Evolutionary conservation across 2,113 vertebrate species (phyloP).

Genomic region (Trichomycterus rosablanca): DNA sequence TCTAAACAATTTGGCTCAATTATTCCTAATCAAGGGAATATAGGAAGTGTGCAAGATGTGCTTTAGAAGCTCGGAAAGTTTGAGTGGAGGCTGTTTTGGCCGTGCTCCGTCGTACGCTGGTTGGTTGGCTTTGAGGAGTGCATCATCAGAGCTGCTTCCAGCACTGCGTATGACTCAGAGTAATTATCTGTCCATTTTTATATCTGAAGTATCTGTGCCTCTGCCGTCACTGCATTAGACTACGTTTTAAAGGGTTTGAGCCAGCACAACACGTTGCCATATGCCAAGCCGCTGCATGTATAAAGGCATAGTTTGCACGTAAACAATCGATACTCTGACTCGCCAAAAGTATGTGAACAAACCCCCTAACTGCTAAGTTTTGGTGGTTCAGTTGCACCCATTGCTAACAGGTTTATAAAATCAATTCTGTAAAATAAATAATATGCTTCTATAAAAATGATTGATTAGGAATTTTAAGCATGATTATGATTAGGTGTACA

Average conservation of each 20-base stretch:
- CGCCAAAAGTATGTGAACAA: no score
- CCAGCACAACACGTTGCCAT: no score
- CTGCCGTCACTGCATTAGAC: conserved; percentile 36
- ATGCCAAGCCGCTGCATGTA: no score
- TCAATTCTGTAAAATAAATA: no score
- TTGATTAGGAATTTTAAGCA: no score
- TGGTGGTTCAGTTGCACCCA: no score
- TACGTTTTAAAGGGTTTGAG: conserved; percentile 27
- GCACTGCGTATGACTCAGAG: conserved; percentile 43
- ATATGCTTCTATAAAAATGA: no score
- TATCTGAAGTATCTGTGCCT: conserved; percentile 43
- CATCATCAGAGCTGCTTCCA: conserved; percentile 47
- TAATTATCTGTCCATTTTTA: conserved; percentile 44
- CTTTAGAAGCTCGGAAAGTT: conserved; percentile 41
- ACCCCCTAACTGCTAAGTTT: no score
- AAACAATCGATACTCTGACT: no score
- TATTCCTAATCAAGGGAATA: conserved; percentile 45
- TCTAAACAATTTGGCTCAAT: conserved; percentile 46
- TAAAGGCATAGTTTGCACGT: no score
- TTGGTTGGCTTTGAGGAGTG: conserved; percentile 34
- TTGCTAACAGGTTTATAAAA: no score
- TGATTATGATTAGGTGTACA: no score
- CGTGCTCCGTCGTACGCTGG: conserved; percentile 26
- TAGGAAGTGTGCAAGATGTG: conserved; percentile 32
- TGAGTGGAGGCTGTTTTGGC: conserved; percentile 32